A percentile compares a stretch with the other conserved stretches of the same genome.
These are phyloP conservation scores for Ellobium chinense DNA, from an alignment of 2,888 invertebrate species.

Conservation along the genomic window DNA sequence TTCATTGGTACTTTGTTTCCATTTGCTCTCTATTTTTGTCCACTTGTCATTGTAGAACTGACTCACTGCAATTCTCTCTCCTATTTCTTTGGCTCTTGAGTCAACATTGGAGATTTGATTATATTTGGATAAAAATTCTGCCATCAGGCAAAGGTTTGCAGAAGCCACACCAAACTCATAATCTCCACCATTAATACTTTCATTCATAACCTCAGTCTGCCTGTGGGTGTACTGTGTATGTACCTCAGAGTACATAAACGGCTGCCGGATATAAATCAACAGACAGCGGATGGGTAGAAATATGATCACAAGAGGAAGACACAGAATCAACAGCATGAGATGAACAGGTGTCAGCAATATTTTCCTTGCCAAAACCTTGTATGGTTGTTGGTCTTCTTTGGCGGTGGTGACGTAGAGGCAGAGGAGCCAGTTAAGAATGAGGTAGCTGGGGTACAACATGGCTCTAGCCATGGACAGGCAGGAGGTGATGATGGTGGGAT, in stretches of 20 bases:
- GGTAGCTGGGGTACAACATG: constrained; percentile 35
- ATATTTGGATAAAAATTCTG: constrained; percentile 61
- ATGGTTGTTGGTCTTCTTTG: background rate
- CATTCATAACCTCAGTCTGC: background rate
- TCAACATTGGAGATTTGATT: constrained; percentile 62
- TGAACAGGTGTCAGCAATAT: constrained; percentile 18
- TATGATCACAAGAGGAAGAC: constrained; percentile 15
- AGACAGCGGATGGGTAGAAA: constrained; percentile 36
- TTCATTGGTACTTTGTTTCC: background rate
- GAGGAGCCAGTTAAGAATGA: constrained; percentile 19
- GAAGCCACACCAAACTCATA: constrained; percentile 56
- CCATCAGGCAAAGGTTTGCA: constrained; percentile 66
- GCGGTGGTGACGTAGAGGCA: constrained; percentile 25
- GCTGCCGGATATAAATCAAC: background rate
- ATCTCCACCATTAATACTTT: background rate
- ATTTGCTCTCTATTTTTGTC: background rate
- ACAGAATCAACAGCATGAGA: constrained; percentile 26
- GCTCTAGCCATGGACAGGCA: background rate
- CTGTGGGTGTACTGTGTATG: constrained; percentile 6
- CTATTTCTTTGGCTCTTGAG: constrained; percentile 58
- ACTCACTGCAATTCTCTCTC: constrained; percentile 60
- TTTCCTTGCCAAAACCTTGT: background rate
- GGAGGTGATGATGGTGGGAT: constrained; percentile 24
- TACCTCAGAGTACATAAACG: constrained; percentile 23
- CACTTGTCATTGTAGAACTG: constrained; percentile 51